Evolutionary conservation across 1,140 invertebrate species (phyloP).

Genomic region (Ectropis grisescens): DNA sequence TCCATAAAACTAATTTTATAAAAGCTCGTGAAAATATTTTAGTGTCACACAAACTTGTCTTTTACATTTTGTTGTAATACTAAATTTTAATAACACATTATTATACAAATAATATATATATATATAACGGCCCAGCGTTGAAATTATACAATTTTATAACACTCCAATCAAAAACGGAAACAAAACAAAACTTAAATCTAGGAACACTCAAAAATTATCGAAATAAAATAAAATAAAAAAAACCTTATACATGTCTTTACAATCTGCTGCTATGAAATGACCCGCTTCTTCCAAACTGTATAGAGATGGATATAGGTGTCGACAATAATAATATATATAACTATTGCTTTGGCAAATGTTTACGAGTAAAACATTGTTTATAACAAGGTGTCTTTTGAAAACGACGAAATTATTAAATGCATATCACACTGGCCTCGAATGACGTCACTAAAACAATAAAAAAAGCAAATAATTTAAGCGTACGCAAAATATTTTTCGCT

Average conservation of each 20-base stretch:
- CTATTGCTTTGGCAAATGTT: too few relatives aligned
- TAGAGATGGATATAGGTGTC: too few relatives aligned
- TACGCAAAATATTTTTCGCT: constrained; percentile 9
- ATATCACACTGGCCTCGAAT: constrained; percentile 27
- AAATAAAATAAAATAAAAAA: constrained; percentile 32
- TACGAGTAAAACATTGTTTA: too few relatives aligned
- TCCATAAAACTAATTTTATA: constrained; percentile 49
- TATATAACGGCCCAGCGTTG: constrained; percentile 11
- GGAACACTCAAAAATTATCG: constrained; percentile 47
- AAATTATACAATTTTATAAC: constrained; percentile 5
- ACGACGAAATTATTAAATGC: constrained; percentile 30
- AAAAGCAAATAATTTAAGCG: too few relatives aligned
- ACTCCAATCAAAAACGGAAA: constrained; percentile 13
- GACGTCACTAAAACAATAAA: too few relatives aligned
- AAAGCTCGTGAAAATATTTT: constrained; percentile 62
- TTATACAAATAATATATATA: constrained; percentile 11
- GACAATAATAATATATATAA: constrained; percentile 11
- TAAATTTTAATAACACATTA: constrained; percentile 35
- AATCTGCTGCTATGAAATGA: constrained; percentile 49
- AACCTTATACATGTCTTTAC: constrained; percentile 55
- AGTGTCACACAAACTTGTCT: constrained; percentile 59
- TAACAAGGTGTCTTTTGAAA: constrained; percentile 12
- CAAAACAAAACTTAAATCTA: constrained; percentile 32
- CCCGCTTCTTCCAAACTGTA: too few relatives aligned
- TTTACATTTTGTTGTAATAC: constrained; percentile 39